Evolutionary conservation across 2,888 invertebrate species (phyloP), one percentile per base, ranked within the genome.

Genomic region (Pseudococcus longispinus): DNA sequence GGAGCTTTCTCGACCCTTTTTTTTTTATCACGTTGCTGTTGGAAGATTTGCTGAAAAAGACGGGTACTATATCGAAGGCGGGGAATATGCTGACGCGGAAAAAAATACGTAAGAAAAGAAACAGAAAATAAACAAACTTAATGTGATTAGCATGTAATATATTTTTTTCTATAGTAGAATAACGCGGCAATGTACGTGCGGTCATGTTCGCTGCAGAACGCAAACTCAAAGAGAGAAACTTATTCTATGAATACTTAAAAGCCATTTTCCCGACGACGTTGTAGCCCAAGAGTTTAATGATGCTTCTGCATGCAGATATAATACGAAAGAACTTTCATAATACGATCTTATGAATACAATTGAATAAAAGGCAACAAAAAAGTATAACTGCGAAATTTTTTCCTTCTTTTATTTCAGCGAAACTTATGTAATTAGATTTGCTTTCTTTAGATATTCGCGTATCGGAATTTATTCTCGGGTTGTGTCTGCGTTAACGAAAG

Each of bases 171-270:
- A 37, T 5, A 1, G 29, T 37, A 37, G 32, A 29, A 70, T 70
- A 70, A 70, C n/a, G 51, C 74, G 29, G 29, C 29, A 15, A 70
- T 29, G 70, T 13, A 70, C 11, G 44, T 2, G 70, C 3, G 65
- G 23, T 65, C 51, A 65, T 65, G 26, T 74, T 32, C 37, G 32
- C 20, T n/a, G 26, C 18, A 37, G 37, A 74, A 74, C 18, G 29
- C 32, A 74, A 74, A 74, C 32, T 74, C 32, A 74, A 74, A 74
- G 74, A 74, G 29, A 74, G 74, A 29, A 74, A 74, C 74, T 74
- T 74, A 74, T 74, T 74, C 74, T 74, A 74, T 74, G 74, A 74
- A 74, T 74, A 37, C 74, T 74, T 74, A 74, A 74, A 74, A 74
- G 37, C 74, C 74, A 74, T 74, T 74, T 74, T 74, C 6, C 37